Evolutionary conservation across 2,113 vertebrate genomes (phyloP).

Genomic region (Antennarius striatus): DNA sequence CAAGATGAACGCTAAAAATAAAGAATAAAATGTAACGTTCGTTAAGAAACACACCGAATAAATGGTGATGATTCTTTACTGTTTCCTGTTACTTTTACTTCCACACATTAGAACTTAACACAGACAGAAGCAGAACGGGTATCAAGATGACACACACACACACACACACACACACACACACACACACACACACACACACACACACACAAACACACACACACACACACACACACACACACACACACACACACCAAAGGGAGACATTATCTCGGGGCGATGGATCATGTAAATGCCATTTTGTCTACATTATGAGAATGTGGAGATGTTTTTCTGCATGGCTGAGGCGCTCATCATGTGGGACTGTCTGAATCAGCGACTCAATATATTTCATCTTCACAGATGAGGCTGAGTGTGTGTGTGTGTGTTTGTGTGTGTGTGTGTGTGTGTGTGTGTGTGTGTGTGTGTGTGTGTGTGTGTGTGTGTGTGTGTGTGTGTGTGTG

Average conservation of each 20-base stretch:
- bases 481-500: slow-evolving; percentile 26
- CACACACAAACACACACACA: slow-evolving; percentile 31
- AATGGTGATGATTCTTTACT: neutral
- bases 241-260: slow-evolving; percentile 55
- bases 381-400: slow-evolving; percentile 81
- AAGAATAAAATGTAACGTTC: too few relatives aligned
- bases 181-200: slow-evolving; percentile 25
- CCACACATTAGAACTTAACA: slow-evolving; percentile 19
- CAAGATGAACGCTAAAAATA: too few relatives aligned
- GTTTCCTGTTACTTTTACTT: slow-evolving; percentile 23
- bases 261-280: slow-evolving; percentile 85
- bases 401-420: slow-evolving; percentile 42
- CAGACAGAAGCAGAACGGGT: slow-evolving; percentile 29
- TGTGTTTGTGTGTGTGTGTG: slow-evolving; percentile 17
- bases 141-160: slow-evolving; percentile 50
- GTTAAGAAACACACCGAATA: too few relatives aligned
- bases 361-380: slow-evolving; percentile 78
- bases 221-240: slow-evolving; percentile 49
- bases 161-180: slow-evolving; percentile 46
- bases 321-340: slow-evolving; percentile 89
- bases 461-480: slow-evolving; percentile 40
- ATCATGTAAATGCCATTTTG: slow-evolving; percentile 89
- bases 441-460: slow-evolving; percentile 36
- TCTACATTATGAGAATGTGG: slow-evolving; percentile 88
- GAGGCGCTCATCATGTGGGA: slow-evolving; percentile 85